Evolutionary conservation across 2,113 vertebrate species (phyloP), one percentile per base, ranked within the genome.

Genomic region (Sialia sialis): DNA sequence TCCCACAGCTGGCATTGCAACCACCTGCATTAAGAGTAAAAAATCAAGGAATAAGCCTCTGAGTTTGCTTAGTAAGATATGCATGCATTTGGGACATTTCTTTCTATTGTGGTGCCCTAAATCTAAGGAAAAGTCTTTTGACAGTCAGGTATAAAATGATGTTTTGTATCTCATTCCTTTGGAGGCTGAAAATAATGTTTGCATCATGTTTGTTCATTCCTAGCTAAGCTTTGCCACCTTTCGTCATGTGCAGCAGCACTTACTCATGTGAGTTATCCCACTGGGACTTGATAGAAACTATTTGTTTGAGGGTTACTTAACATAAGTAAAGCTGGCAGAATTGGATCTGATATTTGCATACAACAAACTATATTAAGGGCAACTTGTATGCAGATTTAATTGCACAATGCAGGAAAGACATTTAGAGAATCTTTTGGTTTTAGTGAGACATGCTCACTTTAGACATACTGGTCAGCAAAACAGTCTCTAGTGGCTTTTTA

Each of bases 241-340:
- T 38, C 0, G 0, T 77, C 49, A 26, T 11, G 7, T 64, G 46
- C 46, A 72, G 64, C 76, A 82, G 52, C 86, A 75, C 43, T 92
- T 64, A 93, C 52, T 93, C 66, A 77, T 41, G 51, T 75, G 56
- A 89, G 60, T 67, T 81, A 39, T 81, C 44, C 96, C 76, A 25
- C 39, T 60, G 92, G 89, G 89, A 75, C 75, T 90, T 92, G 86
- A 56, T 13, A 68, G 76, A 58, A 85, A 92, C 76, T 92, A 25
- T 90, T 91, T 88, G 34, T 91, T 78, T 93, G 86, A 95, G 59
- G 80, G 44, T 86, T 93, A 83, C 76, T 96, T 95, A 91, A 76
- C 63, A 27, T 94, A 93, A 94, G 75, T 95, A 90, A 89, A 39
- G 46, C 59, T 96, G 80, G 62, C 76, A 94, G 81, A 94, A 95